Conservation (phyloP, 1,140 invertebrate species). For the Dendrolimus punctatus region DNA sequence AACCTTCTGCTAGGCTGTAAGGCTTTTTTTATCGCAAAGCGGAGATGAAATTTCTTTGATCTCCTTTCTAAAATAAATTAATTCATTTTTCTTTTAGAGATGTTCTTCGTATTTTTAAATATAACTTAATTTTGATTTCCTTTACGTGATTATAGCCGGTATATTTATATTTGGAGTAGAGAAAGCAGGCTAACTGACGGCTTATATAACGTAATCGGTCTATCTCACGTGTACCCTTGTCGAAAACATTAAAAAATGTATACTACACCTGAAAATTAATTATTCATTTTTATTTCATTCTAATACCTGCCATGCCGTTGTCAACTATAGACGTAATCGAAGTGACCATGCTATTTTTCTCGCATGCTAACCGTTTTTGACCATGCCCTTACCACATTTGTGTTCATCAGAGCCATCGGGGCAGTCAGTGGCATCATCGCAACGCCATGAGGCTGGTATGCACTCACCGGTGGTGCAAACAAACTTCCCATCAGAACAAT, state of each 20-base stretch:
- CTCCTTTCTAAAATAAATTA: slow-evolving; percentile 5
- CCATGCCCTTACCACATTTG: slow-evolving; percentile 76
- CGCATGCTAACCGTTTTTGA: slow-evolving; percentile 22
- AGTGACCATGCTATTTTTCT: slow-evolving; percentile 11
- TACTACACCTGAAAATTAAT: no score
- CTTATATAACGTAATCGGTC: no score
- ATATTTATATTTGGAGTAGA: no score
- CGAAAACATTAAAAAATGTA: no score
- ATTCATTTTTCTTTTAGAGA: slow-evolving; percentile 1
- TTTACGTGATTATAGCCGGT: no score
- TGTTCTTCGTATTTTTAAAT: no score
- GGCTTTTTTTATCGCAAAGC: neutral
- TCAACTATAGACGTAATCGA: no score
- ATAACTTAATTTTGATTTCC: no score
- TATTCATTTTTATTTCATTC: no score
- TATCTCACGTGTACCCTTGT: no score
- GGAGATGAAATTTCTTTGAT: slow-evolving; percentile 2
- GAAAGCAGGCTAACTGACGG: no score
- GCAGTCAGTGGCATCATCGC: slow-evolving; percentile 80
- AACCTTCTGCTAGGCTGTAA: neutral
- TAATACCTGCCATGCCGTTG: no score
- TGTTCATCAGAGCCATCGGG: slow-evolving; percentile 79
- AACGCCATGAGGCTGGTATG: slow-evolving; percentile 81
- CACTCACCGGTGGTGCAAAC: slow-evolving; percentile 77
- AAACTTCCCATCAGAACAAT: slow-evolving; percentile 75